Conservation (phyloP, 2,888 invertebrate species). For the Metellina segmentata region DNA sequence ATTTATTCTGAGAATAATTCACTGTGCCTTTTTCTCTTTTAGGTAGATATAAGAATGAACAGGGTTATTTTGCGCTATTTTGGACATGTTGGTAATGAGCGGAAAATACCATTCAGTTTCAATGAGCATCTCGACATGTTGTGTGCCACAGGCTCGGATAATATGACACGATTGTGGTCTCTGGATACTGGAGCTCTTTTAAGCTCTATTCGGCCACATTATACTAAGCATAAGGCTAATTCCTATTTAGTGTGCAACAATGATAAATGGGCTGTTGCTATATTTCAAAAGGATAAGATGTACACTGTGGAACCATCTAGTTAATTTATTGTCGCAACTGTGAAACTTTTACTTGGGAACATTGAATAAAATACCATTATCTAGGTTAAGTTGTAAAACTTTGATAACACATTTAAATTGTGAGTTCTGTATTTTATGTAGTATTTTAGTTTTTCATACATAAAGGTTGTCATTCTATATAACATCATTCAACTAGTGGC, state of each 20-base stretch:
- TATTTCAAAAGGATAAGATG: conserved; percentile 18
- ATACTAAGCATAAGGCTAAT: background rate
- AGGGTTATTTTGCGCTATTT: background rate
- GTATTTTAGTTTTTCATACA: no score
- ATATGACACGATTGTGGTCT: conserved; percentile 51
- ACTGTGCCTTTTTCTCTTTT: background rate
- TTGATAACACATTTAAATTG: no score
- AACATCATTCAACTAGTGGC: no score
- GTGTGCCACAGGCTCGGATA: conserved; percentile 47
- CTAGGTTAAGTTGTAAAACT: no score
- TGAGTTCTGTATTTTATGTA: no score
- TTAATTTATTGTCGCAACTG: background rate
- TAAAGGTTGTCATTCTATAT: no score
- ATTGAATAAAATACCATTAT: no score
- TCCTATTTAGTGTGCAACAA: conserved; percentile 11
- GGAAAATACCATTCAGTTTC: conserved; percentile 42
- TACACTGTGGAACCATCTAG: background rate
- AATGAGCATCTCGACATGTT: conserved; percentile 37
- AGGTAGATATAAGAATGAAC: conserved; percentile 47
- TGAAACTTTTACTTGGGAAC: no score
- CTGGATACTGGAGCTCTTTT: conserved; percentile 27
- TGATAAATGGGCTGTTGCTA: conserved; percentile 7
- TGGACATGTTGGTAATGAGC: conserved; percentile 13
- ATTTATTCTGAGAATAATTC: background rate
- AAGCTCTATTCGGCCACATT: conserved; percentile 12